Base-by-base conservation (phyloP, 2,113 vertebrate genomes). In the Myodes glareolus region DNA sequence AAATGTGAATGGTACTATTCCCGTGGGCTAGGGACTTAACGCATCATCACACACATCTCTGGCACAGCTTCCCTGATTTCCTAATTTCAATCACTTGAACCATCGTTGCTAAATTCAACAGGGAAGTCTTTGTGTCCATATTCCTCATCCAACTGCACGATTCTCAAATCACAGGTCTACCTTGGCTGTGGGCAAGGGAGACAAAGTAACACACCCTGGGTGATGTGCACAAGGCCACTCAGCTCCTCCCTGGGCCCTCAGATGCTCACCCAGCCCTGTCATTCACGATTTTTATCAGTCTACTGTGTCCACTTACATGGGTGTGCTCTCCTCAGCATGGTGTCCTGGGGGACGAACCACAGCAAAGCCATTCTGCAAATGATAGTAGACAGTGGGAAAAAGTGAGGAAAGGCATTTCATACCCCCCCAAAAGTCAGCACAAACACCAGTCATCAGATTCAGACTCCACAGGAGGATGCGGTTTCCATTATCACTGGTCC, bases 311-410 rank as follows among this genome's bases (percentile, higher is more conserved):
- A 99, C 99, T 99, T 95, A 99, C 99, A 99, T 99, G 47, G 99
- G 99, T 0, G 99, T 99, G 98, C 99, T 99, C 98, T 99, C 99
- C 98, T 99, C 99, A 0, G 99, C 99, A 0, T 99, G 99, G 97
- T 99, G 99, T 97, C 99, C 99, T 0, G 99, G 99, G 61, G 99
- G 99, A 52, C 99, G 99, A 47, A 99, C 99, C 19, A 99, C 99
- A 86, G 99, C 99, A 97, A 99, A 99, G 76, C 99, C 99, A 3
- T 99, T 99, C 99, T 99, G 97, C 39, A 88, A 95, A 87, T 1
- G 91, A 88, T 97, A 63, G 8, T 76, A 3, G 45, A 25, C 11
- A 17, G 47, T 10, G 73, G 42, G n/a, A 70, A 11, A 67, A 0
- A 67, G 90, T 14, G 58, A 91, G 3, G 2, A 58, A 31, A 91